These are phyloP conservation scores for Cremastinae sp. DNA, from an alignment of 2,888 invertebrate species.

Conservation along the genomic window DNA sequence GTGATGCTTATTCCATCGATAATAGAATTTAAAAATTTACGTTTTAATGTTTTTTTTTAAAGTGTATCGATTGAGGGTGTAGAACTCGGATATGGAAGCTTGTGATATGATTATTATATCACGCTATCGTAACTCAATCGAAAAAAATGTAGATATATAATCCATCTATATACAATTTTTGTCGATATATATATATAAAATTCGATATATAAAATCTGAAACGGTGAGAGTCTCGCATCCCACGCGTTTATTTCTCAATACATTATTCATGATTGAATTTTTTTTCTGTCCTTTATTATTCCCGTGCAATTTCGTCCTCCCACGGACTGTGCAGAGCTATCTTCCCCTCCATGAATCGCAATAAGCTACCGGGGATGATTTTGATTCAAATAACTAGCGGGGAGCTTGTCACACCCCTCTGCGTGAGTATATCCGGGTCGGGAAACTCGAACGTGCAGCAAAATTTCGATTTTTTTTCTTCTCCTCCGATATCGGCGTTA, in stretches of 20 bases:
- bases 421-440: too few relatives aligned
- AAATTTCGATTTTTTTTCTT: background rate
- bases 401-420: background rate
- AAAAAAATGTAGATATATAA: too few relatives aligned
- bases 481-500: background rate
- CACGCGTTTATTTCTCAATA: constrained; percentile 7
- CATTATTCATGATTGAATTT: constrained; percentile 30
- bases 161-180: constrained; percentile 3
- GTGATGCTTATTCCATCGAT: too few relatives aligned
- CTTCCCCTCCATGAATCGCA: constrained; percentile 44
- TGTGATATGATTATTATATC: too few relatives aligned
- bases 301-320: constrained; percentile 28
- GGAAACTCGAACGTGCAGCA: constrained; percentile 1
- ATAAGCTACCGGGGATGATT: constrained; percentile 46
- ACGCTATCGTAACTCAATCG: too few relatives aligned
- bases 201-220: background rate
- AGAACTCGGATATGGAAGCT: too few relatives aligned
- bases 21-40: too few relatives aligned
- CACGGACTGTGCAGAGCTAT: constrained; percentile 6
- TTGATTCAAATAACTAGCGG: constrained; percentile 41
- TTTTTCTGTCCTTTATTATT: constrained; percentile 9
- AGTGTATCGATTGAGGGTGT: too few relatives aligned
- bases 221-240: background rate
- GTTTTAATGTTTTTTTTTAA: too few relatives aligned
- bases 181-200: background rate